phyloP scores from a whole-genome alignment of 2,113 vertebrate species.

The Erpornis zantholeuca region DNA sequence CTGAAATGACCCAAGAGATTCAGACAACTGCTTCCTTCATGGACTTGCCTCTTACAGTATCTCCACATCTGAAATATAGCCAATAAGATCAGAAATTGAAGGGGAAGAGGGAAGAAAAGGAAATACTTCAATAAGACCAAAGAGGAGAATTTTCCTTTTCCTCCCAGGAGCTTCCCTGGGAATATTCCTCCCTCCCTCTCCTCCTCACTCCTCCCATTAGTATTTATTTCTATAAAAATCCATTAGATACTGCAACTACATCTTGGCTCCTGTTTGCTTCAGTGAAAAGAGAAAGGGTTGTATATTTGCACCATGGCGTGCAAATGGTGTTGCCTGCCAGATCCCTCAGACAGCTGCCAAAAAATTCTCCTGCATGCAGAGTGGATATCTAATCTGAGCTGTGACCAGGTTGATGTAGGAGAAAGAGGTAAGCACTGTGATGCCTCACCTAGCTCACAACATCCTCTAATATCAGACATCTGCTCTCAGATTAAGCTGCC shows the following conservation, averaged over 20 bases:
- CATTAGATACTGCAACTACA: not conserved
- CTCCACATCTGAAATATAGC: not conserved
- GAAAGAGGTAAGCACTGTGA: not conserved
- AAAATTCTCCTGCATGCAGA: not conserved
- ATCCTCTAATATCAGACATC: not conserved
- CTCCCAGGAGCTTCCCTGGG: not conserved
- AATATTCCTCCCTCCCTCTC: not conserved
- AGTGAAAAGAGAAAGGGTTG: not conserved
- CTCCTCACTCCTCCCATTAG: not conserved
- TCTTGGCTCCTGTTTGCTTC: not conserved
- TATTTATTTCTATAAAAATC: conserved; percentile 3
- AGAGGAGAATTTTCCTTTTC: not conserved
- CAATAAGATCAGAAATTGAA: not conserved
- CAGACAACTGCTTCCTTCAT: not conserved
- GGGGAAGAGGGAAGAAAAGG: not conserved
- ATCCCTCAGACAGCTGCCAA: not conserved
- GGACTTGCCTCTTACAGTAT: not conserved
- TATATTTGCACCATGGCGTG: not conserved
- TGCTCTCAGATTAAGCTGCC: not conserved
- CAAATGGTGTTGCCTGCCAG: not conserved
- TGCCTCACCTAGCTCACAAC: not conserved
- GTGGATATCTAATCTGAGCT: not conserved
- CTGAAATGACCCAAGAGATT: not conserved
- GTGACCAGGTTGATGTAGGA: not conserved
- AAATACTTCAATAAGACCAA: not conserved